A percentile compares a stretch with the other conserved stretches of the same genome.
Evolutionary conservation across 2,888 invertebrate species (phyloP).

Genomic region (Cistogaster globosa): DNA sequence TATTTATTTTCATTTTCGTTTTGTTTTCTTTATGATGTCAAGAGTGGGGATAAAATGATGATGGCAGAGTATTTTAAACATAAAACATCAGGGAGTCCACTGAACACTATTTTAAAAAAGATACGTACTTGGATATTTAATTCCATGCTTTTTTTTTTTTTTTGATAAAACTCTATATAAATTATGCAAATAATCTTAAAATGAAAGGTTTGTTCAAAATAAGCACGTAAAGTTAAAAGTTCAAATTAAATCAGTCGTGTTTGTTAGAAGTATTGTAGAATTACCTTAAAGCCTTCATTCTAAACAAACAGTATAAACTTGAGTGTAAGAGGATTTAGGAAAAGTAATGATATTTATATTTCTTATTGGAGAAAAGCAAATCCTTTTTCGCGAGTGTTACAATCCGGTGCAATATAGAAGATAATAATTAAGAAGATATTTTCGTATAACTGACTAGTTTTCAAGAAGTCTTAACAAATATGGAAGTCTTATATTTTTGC

Average conservation of each 20-base stretch:
- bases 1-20: constrained; percentile 44
- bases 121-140: background rate
- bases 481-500: too few relatives aligned
- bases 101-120: constrained; percentile 7
- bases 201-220: constrained; percentile 43
- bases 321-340: background rate
- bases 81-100: constrained; percentile 61
- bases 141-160: background rate
- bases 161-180: constrained; percentile 49
- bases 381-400: too few relatives aligned
- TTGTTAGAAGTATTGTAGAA: constrained; percentile 7
- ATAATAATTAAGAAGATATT: too few relatives aligned
- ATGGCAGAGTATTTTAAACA: constrained; percentile 40
- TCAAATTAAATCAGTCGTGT: constrained; percentile 26
- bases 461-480: too few relatives aligned
- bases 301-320: too few relatives aligned
- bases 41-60: constrained; percentile 30
- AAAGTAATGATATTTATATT: too few relatives aligned
- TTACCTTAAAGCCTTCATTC: background rate
- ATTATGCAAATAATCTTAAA: constrained; percentile 67
- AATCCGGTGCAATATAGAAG: too few relatives aligned
- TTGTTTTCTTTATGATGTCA: background rate
- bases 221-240: constrained; percentile 1
- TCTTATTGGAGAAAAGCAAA: too few relatives aligned
- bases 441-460: too few relatives aligned